Evolutionary conservation across 2,888 invertebrate species (phyloP), one percentile per base, ranked within the genome.

Genomic region (Aelia acuminata): DNA sequence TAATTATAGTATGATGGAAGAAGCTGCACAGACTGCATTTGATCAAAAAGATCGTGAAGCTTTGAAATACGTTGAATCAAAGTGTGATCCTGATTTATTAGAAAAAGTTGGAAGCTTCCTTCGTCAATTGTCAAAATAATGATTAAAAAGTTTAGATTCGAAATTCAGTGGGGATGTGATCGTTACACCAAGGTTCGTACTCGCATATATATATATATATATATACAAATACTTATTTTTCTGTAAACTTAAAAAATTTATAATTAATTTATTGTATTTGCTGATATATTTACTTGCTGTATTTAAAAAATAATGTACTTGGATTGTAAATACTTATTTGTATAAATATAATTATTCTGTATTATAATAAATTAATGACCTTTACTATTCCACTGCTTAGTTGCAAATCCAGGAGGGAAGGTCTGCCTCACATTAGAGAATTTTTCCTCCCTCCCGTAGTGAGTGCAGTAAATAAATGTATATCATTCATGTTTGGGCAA

Each of bases 1-100:
- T 0, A 84, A 90, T 88, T 90, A 84, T 92, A 97, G 97, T 87
- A 94, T 95, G 92, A 94, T 95, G 90, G 95, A 95, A 90, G 96
- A 97, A 92, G 97, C 97, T 13, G 96, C 96, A 0, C 94, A 95
- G 91, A 94, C 95, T 50, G 97, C 97, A 0, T 95, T 95, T 91
- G 96, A 97, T 89, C 96, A 96, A 91, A 95, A 94, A 91, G 97
- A 97, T 92, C 92, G 94, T 31, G 94, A 94, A 88, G 95, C 95
- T 1, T 93, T 97, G 7, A 92, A 93, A 26, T 95, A 94, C 90
- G 94, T 97, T 0, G 94, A 95, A 91, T 94, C 94, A 90, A 95
- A 95, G 91, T 95, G 95, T 90, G 93, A 90, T 87, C 88, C 89
- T 20, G 86, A 80, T 35, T 31, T 87, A 49, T 48, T 70, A 39